phyloP scores from a whole-genome alignment of 2,113 vertebrate genomes.

The Colinus virginianus region DNA sequence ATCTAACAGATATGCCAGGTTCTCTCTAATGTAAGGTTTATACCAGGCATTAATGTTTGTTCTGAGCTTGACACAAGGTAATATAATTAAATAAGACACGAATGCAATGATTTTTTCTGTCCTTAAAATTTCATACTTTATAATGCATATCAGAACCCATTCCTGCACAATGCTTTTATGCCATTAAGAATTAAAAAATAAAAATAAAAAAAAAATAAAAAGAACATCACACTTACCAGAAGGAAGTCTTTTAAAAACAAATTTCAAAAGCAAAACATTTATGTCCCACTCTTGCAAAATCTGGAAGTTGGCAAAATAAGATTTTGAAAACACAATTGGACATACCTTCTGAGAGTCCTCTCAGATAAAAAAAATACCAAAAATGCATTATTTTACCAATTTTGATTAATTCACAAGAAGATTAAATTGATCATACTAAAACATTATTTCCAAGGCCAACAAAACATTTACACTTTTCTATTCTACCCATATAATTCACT shows the following conservation, averaged over 20 bases:
- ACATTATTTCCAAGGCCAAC: background rate
- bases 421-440: background rate
- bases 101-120: background rate
- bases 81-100: background rate
- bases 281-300: background rate
- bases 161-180: background rate
- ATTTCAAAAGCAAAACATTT: background rate
- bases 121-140: background rate
- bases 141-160: background rate
- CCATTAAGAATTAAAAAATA: background rate
- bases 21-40: background rate
- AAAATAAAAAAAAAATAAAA: too few species aligned
- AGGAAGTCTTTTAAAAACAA: background rate
- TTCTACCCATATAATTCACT: background rate
- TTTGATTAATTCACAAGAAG: background rate
- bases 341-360: background rate
- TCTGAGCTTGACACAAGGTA: background rate
- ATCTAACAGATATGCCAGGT: background rate
- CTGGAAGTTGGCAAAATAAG: background rate
- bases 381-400: background rate
- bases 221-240: background rate
- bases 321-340: background rate
- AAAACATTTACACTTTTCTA: background rate
- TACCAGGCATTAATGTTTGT: background rate
- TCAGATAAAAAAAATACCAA: background rate